phyloP scores from a whole-genome alignment of 1,140 invertebrate species.

The Hylaeus anthracinus region DNA sequence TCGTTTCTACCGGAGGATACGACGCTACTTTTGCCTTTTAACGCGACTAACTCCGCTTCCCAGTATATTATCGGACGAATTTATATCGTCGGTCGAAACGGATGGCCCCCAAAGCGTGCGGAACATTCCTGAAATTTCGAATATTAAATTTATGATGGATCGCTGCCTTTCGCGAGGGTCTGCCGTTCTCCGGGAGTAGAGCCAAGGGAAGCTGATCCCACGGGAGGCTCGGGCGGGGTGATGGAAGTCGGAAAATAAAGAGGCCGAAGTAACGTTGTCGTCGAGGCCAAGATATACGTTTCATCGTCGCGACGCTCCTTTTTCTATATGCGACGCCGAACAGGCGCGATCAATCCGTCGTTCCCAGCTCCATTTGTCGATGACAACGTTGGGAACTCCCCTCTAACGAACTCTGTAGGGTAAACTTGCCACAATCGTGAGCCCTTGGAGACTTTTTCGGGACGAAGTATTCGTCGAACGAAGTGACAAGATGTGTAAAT shows the following conservation, averaged over 20 bases:
- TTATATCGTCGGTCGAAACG: constrained; percentile 63
- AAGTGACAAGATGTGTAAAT: too few relatives aligned
- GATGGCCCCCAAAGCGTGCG: constrained; percentile 58
- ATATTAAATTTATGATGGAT: constrained; percentile 78
- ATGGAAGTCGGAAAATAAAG: constrained; percentile 52
- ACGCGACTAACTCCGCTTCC: constrained; percentile 50
- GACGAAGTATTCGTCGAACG: too few relatives aligned
- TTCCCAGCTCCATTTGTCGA: neutral
- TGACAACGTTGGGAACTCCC: too few relatives aligned
- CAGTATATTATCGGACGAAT: constrained; percentile 65
- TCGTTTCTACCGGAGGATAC: constrained; percentile 20
- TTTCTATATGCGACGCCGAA: neutral
- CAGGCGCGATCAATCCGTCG: constrained; percentile 19
- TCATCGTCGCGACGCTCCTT: constrained; percentile 1
- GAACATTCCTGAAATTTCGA: constrained; percentile 72
- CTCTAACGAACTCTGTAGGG: neutral
- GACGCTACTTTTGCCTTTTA: constrained; percentile 50
- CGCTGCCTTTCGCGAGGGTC: constrained; percentile 58
- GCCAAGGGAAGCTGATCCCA: constrained; percentile 40
- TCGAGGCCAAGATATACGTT: constrained; percentile 30
- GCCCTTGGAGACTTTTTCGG: too few relatives aligned
- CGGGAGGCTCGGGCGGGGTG: constrained; percentile 24
- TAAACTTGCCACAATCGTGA: too few relatives aligned
- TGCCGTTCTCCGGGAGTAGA: constrained; percentile 46
- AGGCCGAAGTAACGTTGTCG: constrained; percentile 41